These are phyloP conservation scores for Tringa solitaria DNA, from an alignment of 2,113 vertebrate species.

Conservation along the genomic window DNA sequence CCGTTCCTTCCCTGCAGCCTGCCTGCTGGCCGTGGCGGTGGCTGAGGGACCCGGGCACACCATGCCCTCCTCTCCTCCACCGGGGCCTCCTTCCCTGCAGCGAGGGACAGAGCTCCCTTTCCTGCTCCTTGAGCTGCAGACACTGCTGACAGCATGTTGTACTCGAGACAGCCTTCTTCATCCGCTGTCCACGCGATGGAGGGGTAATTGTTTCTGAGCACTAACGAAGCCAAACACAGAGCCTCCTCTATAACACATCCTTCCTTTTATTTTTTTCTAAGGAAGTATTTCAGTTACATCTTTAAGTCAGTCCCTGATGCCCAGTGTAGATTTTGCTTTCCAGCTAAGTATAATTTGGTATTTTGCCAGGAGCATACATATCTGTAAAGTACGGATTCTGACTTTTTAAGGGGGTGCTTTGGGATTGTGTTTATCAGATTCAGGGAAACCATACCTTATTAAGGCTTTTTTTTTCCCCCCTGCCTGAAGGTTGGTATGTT, in stretches of 20 bases:
- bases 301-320: slow-evolving; percentile 2
- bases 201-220: background rate
- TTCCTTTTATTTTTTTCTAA: background rate
- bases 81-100: background rate
- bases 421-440: slow-evolving; percentile 5
- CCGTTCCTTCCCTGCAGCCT: background rate
- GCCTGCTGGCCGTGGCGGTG: background rate
- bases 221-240: background rate
- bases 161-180: background rate
- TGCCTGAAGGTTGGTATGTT: background rate
- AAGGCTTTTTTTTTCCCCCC: background rate
- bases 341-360: slow-evolving; percentile 22
- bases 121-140: background rate
- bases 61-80: background rate
- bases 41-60: background rate
- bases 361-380: slow-evolving; percentile 30
- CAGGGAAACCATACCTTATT: background rate
- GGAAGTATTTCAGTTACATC: background rate
- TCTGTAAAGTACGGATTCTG: background rate
- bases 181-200: background rate
- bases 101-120: background rate
- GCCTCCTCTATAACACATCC: background rate
- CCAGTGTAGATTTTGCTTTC: slow-evolving; percentile 34
- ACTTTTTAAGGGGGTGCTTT: slow-evolving; percentile 10
- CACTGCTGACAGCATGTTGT: background rate